Conservation (phyloP, 1,140 invertebrate species). For the Drosophila fuyamai region DNA sequence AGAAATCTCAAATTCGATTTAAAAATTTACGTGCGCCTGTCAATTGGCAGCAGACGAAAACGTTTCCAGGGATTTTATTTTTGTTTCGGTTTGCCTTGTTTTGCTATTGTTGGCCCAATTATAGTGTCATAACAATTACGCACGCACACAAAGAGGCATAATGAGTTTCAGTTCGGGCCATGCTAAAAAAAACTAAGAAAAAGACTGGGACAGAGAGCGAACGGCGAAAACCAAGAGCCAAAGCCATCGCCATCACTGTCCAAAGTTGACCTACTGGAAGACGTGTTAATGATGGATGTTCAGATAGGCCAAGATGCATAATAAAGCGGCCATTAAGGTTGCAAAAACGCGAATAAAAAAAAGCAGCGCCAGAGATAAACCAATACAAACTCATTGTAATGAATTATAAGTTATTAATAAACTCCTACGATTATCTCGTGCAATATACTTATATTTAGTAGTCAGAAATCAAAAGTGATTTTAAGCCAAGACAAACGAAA, state of each 20-base stretch:
- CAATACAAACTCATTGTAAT: conserved; percentile 27
- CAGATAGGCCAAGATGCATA: conserved; percentile 58
- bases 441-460: neutral
- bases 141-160: conserved; percentile 43
- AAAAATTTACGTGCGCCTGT: conserved; percentile 64
- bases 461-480: neutral
- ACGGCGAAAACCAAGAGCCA: conserved; percentile 38
- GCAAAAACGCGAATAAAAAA: conserved; percentile 52
- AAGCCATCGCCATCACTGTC: conserved; percentile 59
- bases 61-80: conserved; percentile 23
- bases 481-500: too few relatives aligned
- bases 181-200: conserved; percentile 43
- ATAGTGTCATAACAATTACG: conserved; percentile 76
- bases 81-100: conserved; percentile 22
- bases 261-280: conserved; percentile 63
- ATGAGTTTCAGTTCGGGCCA: conserved; percentile 53
- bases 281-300: conserved; percentile 77
- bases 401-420: conserved; percentile 28
- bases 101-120: conserved; percentile 63
- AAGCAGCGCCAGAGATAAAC: conserved; percentile 9
- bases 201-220: conserved; percentile 37
- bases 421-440: conserved; percentile 9
- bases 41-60: conserved; percentile 55
- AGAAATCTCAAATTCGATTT: conserved; percentile 50
- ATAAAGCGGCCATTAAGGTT: conserved; percentile 73